phyloP scores from a whole-genome alignment of 1,140 invertebrate genomes.

The Pantala flavescens region DNA sequence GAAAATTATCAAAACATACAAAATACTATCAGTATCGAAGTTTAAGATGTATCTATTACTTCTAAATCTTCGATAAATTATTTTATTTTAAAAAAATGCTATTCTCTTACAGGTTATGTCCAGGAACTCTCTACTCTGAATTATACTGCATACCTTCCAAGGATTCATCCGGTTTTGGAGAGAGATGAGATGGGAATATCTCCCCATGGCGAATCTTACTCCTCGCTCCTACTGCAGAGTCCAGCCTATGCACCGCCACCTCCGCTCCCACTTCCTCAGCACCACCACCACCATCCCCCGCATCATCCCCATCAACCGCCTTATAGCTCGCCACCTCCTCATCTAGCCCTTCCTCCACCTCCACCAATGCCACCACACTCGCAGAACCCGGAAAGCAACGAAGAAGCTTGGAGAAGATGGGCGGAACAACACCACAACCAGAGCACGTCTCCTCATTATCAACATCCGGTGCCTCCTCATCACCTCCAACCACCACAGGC shows the following conservation, averaged over 20 bases:
- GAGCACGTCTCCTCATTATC: not conserved
- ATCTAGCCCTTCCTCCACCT: constrained; percentile 20
- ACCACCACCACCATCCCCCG: constrained; percentile 20
- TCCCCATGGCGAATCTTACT: not conserved
- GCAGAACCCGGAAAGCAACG: constrained; percentile 12
- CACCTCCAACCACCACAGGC: not conserved
- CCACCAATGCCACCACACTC: not conserved
- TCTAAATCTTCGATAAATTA: too few relatives aligned
- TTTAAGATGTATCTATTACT: too few relatives aligned
- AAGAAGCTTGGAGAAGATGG: constrained; percentile 14
- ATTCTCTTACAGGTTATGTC: constrained; percentile 43
- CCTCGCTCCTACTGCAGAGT: not conserved
- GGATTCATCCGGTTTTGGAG: constrained; percentile 21
- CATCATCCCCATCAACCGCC: not conserved
- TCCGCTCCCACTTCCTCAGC: constrained; percentile 29
- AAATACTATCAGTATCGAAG: too few relatives aligned
- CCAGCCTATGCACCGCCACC: constrained; percentile 33
- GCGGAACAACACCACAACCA: constrained; percentile 14
- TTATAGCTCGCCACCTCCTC: constrained; percentile 23
- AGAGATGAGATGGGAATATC: constrained; percentile 8
- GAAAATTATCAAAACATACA: too few relatives aligned
- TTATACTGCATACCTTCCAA: constrained; percentile 48
- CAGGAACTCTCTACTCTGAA: constrained; percentile 49
- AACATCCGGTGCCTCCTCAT: not conserved
- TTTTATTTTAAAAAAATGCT: too few relatives aligned